Base-by-base conservation (phyloP, 2,888 invertebrate genomes). In the Apotomis turbidana region DNA sequence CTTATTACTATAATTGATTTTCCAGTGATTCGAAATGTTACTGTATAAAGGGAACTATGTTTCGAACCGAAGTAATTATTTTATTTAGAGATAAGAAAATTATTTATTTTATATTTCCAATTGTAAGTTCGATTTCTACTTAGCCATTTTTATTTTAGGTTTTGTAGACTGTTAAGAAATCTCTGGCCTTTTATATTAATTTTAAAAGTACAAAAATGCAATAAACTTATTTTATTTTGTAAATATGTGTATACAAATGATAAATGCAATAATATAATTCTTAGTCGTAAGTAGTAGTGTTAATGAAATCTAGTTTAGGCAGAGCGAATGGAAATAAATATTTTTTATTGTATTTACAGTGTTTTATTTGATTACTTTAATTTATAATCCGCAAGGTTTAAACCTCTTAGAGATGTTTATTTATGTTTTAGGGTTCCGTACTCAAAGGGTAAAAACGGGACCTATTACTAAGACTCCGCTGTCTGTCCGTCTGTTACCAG, bases 191-290 rank as follows among this genome's bases (percentile, higher is more conserved):
- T 61, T 75, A 68, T 72, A 57, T 55, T 68, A 58, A 54, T 68
- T 68, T 75, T 71, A 70, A 75, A 77, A 77, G 79, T 78, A 80
- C 78, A 80, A 78, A 78, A 77, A 85, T 82, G 84, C 83, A 88
- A 89, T 88, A 84, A 79, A 82, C 80, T 83, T 85, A 78, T 75
- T 76, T 79, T 78, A 77, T 87, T 88, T 90, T 92, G 92, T 92
- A 92, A 92, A 92, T 92, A 92, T 92, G 91, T 92, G 91, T 90
- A 91, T 91, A 92, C 87, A 87, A 80, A 81, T 80, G 74, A 85
- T 82, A 83, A 82, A 83, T 84, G 82, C 83, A 81, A 87, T 83
- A 71, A 71, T 68, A 68, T 71, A 68, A 71, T 71, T 67, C 1
- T 57, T 71, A 71, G 71, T 61, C 10, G 55, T 67, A 71, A 58